A percentile compares a stretch with the other conserved stretches of the same genome.
Conservation (phyloP, 2,113 vertebrate genomes). For the Pteropus alecto region DNA sequence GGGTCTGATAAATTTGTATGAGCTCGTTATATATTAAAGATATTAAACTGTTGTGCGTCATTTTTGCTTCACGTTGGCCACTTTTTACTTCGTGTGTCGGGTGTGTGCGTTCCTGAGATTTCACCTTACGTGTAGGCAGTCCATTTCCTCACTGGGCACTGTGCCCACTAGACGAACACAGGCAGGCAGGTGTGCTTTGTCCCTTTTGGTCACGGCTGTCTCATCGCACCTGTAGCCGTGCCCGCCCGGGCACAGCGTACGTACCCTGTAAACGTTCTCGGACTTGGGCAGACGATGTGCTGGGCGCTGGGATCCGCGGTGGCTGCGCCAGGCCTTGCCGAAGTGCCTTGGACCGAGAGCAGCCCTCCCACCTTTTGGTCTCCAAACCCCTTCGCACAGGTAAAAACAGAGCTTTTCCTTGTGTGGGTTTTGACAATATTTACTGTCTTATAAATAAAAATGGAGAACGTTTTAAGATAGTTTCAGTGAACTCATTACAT, state of each 20-base stretch:
- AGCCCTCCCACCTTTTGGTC: not conserved
- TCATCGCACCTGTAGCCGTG: fast-evolving
- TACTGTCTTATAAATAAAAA: not conserved
- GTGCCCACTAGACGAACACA: fast-evolving
- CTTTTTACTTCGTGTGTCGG: not conserved
- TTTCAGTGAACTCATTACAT: not conserved
- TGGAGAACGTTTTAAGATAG: not conserved
- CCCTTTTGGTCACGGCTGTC: fast-evolving
- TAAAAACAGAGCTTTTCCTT: not conserved
- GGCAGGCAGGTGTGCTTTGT: fast-evolving
- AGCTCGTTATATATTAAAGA: slow-evolving; percentile 53
- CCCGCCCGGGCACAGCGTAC: fast-evolving
- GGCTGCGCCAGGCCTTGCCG: no score
- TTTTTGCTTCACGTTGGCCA: fast-evolving
- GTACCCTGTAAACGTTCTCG: fast-evolving
- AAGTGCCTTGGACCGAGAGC: fast-evolving
- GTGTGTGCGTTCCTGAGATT: not conserved
- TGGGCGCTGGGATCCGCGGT: fast-evolving
- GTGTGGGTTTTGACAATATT: not conserved
- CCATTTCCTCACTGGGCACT: fast-evolving
- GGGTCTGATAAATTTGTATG: not conserved
- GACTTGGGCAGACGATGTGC: fast-evolving
- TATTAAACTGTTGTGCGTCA: not conserved
- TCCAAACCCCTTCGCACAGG: not conserved
- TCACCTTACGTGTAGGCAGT: fast-evolving